Evolutionary conservation across 2,113 vertebrate species (phyloP), one percentile per base, ranked within the genome.

Genomic region (Jaculus jaculus): DNA sequence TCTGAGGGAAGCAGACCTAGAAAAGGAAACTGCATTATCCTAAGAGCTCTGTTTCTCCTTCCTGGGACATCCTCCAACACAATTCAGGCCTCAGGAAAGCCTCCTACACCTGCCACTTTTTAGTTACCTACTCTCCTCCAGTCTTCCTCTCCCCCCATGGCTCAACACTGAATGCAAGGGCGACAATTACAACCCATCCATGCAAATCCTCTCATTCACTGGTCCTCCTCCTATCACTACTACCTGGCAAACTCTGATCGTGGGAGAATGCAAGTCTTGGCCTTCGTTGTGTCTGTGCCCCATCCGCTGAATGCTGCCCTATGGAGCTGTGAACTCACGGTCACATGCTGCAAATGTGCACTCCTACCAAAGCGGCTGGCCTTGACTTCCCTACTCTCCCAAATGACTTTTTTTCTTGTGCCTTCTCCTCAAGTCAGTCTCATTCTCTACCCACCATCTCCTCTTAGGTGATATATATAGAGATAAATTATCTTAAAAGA

Each of bases 131-230:
- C 60, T 51, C 66, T 11, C 69, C 15, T 60, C 60, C 18, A 63
- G 28, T 68, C 73, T 74, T 86, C 60, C n/a, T 61, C 20, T 23
- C 47, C 17, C 17, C 88, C 9, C 61, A 5, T 47, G 42, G 61
- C 54, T 32, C 91, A 95, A 34, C 20, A 78, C 63, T 47, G 84
- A 83, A 23, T 83, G 34, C 68, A 84, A 5, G n/a, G 78, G 18
- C 71, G 32, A 42, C 72, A 66, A 83, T 74, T 81, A 87, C 3
- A 80, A 80, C 17, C 20, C 54, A 42, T 77, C 3, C 66, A 80
- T 84, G 54, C 18, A 82, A 86, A 96, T 54, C 65, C 42, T n/a
- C 58, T 92, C 78, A 84, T 32, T 74, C 39, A 74, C 72, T 39
- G 51, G 68, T 83, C n/a, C 5, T 61, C n/a, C 5, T 61, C 69